A percentile compares a stretch with the other conserved stretches of the same genome.
Conservation (phyloP, 2,888 invertebrate species). For the Lumbricus terrestris region DNA sequence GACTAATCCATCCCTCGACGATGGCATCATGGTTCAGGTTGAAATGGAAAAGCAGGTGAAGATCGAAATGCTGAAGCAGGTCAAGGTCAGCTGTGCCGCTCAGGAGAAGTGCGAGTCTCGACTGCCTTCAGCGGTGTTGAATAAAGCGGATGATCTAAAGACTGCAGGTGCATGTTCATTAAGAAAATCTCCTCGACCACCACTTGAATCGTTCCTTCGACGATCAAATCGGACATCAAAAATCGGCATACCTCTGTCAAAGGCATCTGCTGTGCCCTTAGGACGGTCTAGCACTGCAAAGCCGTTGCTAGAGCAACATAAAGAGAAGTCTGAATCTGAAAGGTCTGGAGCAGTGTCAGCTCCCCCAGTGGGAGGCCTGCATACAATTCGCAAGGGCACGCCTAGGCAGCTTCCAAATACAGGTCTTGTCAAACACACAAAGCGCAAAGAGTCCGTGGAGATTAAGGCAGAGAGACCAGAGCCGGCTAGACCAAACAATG, state of each 20-base stretch:
- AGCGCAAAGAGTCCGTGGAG: background rate
- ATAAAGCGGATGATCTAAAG: background rate
- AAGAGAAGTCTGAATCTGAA: background rate
- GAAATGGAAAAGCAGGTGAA: background rate
- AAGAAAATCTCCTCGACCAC: background rate
- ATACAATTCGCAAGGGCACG: background rate
- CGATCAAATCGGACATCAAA: background rate
- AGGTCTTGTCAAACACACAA: background rate
- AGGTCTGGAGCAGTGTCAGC: background rate
- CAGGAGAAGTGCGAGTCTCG: background rate
- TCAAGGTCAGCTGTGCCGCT: background rate
- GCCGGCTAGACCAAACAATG: background rate
- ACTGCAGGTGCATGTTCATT: background rate
- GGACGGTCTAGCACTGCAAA: background rate
- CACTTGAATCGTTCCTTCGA: conserved; percentile 3
- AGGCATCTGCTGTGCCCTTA: background rate
- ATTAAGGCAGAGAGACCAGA: background rate
- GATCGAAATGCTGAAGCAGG: conserved; percentile 5
- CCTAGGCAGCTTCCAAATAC: background rate
- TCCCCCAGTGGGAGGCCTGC: background rate
- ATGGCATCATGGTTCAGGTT: background rate
- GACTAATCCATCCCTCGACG: background rate
- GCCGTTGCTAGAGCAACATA: background rate
- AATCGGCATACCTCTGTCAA: background rate
- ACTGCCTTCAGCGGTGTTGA: background rate